phyloP scores from a whole-genome alignment of 2,797 vertebrate genomes.

The Macroramphosus scolopax region DNA sequence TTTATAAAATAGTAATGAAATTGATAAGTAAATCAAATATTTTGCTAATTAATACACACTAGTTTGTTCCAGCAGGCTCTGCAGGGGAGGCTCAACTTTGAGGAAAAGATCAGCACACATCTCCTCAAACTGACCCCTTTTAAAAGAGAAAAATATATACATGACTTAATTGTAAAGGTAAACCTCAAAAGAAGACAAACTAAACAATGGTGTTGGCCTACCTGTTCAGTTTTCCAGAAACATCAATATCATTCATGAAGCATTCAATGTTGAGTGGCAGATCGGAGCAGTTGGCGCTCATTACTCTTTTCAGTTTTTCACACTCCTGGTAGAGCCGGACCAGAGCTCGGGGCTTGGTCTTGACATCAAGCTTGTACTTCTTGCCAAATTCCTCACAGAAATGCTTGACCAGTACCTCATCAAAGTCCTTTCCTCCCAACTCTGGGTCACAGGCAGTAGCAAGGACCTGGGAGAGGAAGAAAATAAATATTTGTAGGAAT shows the following conservation, averaged over 20 bases:
- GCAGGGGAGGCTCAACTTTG: conserved; percentile 90
- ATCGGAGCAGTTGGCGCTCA: conserved; percentile 97
- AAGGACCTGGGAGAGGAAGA: conserved; percentile 81
- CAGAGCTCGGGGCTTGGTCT: conserved; percentile 90
- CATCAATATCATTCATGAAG: conserved; percentile 98
- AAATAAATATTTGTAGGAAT: background rate
- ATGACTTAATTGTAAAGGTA: background rate
- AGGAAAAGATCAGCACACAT: conserved; percentile 87
- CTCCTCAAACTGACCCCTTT: conserved; percentile 89
- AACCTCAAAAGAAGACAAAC: background rate
- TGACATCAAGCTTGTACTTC: conserved; percentile 95
- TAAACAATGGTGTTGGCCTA: conserved; percentile 46
- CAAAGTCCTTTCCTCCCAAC: conserved; percentile 94
- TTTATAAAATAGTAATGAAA: background rate
- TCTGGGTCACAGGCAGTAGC: conserved; percentile 89
- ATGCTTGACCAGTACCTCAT: conserved; percentile 88
- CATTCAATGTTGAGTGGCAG: conserved; percentile 96
- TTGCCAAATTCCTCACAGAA: conserved; percentile 94
- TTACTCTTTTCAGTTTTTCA: conserved; percentile 96
- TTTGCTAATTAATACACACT: conserved; percentile 79
- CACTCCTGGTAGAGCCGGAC: conserved; percentile 94
- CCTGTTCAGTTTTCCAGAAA: conserved; percentile 92
- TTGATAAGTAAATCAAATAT: too few species aligned
- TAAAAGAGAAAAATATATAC: conserved; percentile 18
- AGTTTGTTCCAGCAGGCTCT: conserved; percentile 88